These are phyloP conservation scores for Helicolenus hilgendorfi DNA, from an alignment of 2,797 vertebrate species.

Conservation along the genomic window DNA sequence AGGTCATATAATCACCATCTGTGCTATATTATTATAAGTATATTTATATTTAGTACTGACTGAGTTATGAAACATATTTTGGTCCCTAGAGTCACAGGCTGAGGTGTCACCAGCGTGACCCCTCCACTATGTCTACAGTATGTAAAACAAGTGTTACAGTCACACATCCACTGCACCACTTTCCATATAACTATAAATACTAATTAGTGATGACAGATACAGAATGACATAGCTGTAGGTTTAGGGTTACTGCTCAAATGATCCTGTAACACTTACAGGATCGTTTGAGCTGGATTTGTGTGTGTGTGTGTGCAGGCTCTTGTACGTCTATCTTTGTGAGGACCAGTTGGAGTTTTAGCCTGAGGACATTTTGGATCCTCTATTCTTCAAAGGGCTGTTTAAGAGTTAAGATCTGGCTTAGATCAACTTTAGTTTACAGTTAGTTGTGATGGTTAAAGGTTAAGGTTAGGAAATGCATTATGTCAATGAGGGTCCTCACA, in stretches of 20 bases:
- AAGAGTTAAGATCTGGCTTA: no score
- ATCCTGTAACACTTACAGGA: background rate
- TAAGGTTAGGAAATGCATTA: background rate
- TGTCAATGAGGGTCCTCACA: background rate
- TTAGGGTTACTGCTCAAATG: background rate
- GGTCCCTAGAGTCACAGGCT: background rate
- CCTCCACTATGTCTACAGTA: background rate
- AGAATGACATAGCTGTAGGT: background rate
- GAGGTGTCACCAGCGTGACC: background rate
- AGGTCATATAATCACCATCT: background rate
- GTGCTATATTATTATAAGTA: background rate
- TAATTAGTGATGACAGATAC: conserved; percentile 16
- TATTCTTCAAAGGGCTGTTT: background rate
- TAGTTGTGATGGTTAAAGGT: background rate
- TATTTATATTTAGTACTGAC: background rate
- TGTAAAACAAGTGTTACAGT: background rate
- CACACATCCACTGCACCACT: background rate
- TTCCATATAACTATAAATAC: conserved; percentile 34
- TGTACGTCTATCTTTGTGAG: background rate
- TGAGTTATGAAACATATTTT: background rate
- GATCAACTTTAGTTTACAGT: background rate
- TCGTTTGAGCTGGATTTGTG: background rate
- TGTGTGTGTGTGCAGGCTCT: background rate
- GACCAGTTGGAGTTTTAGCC: background rate
- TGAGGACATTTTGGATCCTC: background rate